phyloP scores from a whole-genome alignment of 2,113 vertebrate species.

The Notarius lentiginosus region DNA sequence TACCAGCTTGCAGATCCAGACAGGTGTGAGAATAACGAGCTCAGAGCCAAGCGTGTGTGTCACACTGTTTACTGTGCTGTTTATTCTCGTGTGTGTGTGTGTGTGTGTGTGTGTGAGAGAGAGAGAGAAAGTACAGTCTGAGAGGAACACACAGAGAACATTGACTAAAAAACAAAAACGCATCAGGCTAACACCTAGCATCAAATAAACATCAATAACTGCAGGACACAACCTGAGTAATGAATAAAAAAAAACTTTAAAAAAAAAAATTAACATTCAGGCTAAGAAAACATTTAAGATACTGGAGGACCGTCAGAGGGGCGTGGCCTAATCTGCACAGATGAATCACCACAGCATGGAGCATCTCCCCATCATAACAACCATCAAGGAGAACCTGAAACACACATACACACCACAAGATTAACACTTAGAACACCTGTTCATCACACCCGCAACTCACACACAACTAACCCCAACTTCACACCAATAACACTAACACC shows the following conservation, averaged over 20 bases:
- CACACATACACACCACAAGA: neutral
- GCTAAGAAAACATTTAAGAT: neutral
- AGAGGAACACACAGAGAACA: neutral
- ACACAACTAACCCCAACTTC: neutral
- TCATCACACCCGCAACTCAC: too few species aligned
- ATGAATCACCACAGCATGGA: neutral
- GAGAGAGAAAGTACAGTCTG: neutral
- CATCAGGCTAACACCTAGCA: neutral
- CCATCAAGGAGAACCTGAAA: neutral
- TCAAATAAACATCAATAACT: conserved; percentile 16
- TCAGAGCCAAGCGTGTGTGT: conserved; percentile 7
- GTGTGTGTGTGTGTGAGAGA: neutral
- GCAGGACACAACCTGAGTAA: conserved; percentile 6
- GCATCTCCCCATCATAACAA: neutral
- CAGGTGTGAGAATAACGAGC: neutral
- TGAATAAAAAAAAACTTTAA: neutral
- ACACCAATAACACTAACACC: neutral
- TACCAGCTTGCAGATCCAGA: neutral
- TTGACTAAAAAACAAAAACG: neutral
- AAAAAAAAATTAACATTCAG: neutral
- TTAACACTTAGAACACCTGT: neutral
- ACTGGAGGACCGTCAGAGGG: neutral
- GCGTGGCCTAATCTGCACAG: neutral
- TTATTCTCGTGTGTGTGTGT: conserved; percentile 1
- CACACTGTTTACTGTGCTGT: conserved; percentile 23